Percentiles rank a stretch among this genome's conserved stretches.
These are phyloP conservation scores for Drepana arcuata DNA, from an alignment of 1,140 invertebrate genomes.

Conservation along the genomic window DNA sequence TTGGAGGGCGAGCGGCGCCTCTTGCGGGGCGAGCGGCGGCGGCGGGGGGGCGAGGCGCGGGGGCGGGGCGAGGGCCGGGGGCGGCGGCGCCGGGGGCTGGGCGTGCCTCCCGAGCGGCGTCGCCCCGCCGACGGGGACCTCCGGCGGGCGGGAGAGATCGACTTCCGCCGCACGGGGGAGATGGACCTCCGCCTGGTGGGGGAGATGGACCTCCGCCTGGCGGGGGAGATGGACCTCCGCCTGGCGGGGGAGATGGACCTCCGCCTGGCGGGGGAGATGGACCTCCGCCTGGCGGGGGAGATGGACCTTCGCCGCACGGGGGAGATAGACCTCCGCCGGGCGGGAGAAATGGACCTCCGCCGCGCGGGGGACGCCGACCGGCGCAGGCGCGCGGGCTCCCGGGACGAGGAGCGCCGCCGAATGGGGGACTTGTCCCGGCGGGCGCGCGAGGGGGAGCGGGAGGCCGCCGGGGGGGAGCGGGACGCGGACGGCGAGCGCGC, in stretches of 20 bases:
- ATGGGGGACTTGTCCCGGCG: too few relatives aligned
- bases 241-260: conserved; percentile 2
- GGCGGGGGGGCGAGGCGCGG: conserved; percentile 20
- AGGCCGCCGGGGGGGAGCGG: conserved; percentile 23
- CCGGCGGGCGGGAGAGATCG: conserved; percentile 6
- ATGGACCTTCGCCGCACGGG: conserved; percentile 16
- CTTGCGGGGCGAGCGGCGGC: conserved; percentile 1
- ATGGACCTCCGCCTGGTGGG: not conserved
- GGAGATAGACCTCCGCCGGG: conserved; percentile 17
- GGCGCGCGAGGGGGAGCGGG: conserved; percentile 12
- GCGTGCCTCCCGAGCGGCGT: conserved; percentile 17
- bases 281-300: conserved; percentile 25
- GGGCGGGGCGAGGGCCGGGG: not conserved
- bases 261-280: conserved; percentile 3
- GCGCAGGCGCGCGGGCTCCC: conserved; percentile 14
- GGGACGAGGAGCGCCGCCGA: too few relatives aligned
- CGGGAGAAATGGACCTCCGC: conserved; percentile 29
- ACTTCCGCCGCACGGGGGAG: conserved; percentile 10
- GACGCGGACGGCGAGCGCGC: conserved; percentile 21
- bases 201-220: not conserved
- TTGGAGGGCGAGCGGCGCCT: conserved; percentile 8
- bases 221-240: conserved; percentile 11
- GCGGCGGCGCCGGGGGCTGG: conserved; percentile 12
- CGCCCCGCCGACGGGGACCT: conserved; percentile 16
- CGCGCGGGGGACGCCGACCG: conserved; percentile 15